phyloP scores from a whole-genome alignment of 30 jellyfish, hydroid and myxozoan genomes.

The Hydractinia symbiolongicarpus region DNA sequence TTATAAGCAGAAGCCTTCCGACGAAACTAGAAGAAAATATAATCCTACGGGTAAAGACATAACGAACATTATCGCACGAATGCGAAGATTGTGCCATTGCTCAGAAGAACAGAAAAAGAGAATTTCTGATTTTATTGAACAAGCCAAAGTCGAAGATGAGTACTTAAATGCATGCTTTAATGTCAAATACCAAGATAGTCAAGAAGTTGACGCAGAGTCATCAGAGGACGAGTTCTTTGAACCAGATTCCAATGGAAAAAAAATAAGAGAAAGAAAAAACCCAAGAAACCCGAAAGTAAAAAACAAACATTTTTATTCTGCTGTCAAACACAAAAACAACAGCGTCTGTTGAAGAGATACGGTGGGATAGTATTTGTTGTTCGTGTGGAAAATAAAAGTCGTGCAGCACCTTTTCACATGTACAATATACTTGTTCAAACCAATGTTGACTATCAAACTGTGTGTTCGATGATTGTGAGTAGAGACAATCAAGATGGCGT shows the following conservation, averaged over 20 bases:
- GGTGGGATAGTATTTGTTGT: neutral
- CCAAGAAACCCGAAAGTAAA: neutral
- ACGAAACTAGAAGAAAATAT: slow-evolving; percentile 5
- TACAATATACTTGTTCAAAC: slow-evolving; percentile 3
- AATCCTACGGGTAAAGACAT: slow-evolving; percentile 16
- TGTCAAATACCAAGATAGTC: neutral
- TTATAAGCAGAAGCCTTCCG: slow-evolving; percentile 12
- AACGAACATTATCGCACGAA: neutral
- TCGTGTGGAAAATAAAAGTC: neutral
- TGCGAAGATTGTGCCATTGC: neutral
- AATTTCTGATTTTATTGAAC: neutral
- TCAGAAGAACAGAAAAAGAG: neutral
- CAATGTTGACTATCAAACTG: slow-evolving; percentile 16
- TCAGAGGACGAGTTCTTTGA: slow-evolving; percentile 11
- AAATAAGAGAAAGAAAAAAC: neutral
- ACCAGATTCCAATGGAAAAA: neutral
- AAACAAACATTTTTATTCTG: slow-evolving; percentile 9
- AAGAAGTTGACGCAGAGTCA: neutral
- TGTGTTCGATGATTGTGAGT: neutral
- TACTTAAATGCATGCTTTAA: neutral
- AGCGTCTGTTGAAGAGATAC: slow-evolving; percentile 9
- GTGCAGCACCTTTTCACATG: neutral
- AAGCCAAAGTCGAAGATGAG: neutral
- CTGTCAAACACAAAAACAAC: slow-evolving; percentile 13
- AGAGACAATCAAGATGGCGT: neutral